Percentiles rank a stretch among this genome's conserved stretches.
Evolutionary conservation across 2,113 vertebrate genomes (phyloP).

Genomic region (Probosciger aterrimus): DNA sequence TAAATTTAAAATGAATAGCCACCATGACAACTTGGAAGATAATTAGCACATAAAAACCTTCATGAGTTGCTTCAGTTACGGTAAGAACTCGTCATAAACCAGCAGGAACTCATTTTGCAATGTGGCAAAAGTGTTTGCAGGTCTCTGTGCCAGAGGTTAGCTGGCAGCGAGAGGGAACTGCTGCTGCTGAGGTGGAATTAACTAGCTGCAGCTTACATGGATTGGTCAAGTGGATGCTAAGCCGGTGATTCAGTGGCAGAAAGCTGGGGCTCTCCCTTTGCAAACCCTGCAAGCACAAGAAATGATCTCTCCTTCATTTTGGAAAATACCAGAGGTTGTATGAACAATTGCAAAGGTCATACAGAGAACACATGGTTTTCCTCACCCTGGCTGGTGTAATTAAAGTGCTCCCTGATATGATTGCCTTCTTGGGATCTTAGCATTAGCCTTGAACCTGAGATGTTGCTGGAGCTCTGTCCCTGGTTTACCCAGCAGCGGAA

Average conservation of each 20-base stretch:
- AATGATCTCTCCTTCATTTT: background rate
- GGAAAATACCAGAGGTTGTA: background rate
- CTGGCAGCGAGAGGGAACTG: background rate
- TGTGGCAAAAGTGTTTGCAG: background rate
- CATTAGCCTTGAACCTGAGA: background rate
- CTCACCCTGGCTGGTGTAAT: background rate
- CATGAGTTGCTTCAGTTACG: background rate
- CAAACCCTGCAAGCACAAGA: background rate
- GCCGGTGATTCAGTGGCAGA: background rate
- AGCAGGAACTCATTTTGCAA: background rate
- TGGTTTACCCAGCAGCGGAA: background rate
- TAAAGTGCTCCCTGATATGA: background rate
- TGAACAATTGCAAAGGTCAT: background rate
- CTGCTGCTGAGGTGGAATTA: background rate
- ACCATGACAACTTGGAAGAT: background rate
- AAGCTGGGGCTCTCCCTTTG: background rate
- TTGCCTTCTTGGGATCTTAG: background rate
- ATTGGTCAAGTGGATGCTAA: background rate
- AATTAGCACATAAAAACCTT: background rate
- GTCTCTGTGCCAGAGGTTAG: background rate
- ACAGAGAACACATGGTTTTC: background rate
- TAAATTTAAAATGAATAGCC: background rate
- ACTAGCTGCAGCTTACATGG: background rate
- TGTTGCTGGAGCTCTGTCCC: background rate
- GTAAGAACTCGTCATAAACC: constrained; percentile 8